Evolutionary conservation across 2,888 invertebrate species (phyloP).

Genomic region (Xanthorhoe designata): DNA sequence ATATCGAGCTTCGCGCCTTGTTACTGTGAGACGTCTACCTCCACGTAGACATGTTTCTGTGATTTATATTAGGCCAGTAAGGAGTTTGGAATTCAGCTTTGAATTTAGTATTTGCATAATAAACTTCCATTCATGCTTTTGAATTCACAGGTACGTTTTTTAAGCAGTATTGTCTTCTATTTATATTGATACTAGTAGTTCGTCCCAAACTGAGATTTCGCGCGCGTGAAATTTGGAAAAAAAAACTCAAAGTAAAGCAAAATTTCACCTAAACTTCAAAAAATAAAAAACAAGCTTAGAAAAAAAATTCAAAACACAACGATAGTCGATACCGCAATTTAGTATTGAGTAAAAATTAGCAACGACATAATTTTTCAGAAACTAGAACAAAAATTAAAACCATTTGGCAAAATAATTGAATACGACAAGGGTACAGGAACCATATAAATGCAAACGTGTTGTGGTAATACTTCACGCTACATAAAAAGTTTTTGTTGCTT

Average conservation of each 20-base stretch:
- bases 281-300: too few relatives aligned
- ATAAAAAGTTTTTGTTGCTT: constrained; percentile 42
- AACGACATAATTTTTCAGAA: too few relatives aligned
- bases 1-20: constrained; percentile 2
- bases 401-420: constrained; percentile 38
- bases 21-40: constrained; percentile 15
- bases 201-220: too few relatives aligned
- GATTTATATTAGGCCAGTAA: background rate
- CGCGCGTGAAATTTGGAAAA: constrained; percentile 8
- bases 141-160: background rate
- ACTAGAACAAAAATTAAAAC: too few relatives aligned
- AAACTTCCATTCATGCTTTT: background rate
- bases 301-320: too few relatives aligned
- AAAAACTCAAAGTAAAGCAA: constrained; percentile 36
- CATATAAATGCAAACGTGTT: constrained; percentile 41
- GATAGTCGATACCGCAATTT: too few relatives aligned
- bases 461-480: constrained; percentile 38
- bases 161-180: background rate
- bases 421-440: constrained; percentile 36
- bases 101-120: background rate
- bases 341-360: too few relatives aligned
- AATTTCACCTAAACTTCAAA: too few relatives aligned
- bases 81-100: constrained; percentile 1
- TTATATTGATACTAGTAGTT: background rate
- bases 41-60: constrained; percentile 7